Base-by-base conservation (phyloP, 2,797 vertebrate species). In the Enteromius treurensis region DNA sequence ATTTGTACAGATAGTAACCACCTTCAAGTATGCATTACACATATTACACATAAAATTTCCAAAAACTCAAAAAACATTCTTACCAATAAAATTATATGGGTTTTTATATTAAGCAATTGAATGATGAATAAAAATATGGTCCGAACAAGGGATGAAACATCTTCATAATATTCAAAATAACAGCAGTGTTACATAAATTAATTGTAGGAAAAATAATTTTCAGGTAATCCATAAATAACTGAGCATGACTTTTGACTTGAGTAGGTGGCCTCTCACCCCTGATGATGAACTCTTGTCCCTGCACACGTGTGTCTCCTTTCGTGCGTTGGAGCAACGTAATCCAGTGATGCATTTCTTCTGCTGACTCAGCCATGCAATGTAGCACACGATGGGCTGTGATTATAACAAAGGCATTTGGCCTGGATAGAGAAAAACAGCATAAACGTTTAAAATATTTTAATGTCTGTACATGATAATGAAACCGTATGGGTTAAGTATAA, bases 261-360 rank as follows among this genome's bases (percentile, higher is more conserved):
- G 3, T 7, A 49, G 29, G 49, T 69, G 65, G 40, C 29, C 64
- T 74, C 79, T 86, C 89, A 99, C 98, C 98, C 92, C 98, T 90
- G 87, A 99, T 96, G 86, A 99, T 96, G 90, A 99, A 99, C 88
- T 99, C 98, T 91, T 99, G 98, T 3, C 98, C 98, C 70, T 99
- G 96, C 10, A 99, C 98, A 2, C 97, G 91, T 0, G 96, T 96
- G 94, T 99, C 98, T 3, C 98, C 98, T 85, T 99, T 99, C 64
- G 96, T 97, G 70, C 97, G 94, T 90, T 99, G 98, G 81, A 99
- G 95, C 90, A 99, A 92, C 0, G 98, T 96, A 89, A 99, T 99
- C 98, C 98, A 99, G 93, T 99, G 98, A 87, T 99, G 98, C 98
- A 99, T 99, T 92, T 99, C 98, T 90, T 99, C 98, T 0, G 98